phyloP scores from a whole-genome alignment of 2,888 invertebrate species.

The Monochamus alternatus region DNA sequence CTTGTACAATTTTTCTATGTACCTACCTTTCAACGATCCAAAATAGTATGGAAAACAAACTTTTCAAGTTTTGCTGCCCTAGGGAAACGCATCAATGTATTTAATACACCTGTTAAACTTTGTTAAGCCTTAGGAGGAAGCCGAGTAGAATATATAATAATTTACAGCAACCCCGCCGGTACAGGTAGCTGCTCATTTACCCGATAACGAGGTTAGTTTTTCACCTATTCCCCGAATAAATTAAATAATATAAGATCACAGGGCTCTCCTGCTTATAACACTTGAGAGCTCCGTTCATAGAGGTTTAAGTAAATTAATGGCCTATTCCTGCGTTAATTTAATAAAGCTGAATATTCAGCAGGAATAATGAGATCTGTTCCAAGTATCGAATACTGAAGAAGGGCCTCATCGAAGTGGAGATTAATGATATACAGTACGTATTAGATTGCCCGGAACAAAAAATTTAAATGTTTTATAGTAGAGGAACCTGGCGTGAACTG shows the following conservation, averaged over 20 bases:
- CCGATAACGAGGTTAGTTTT: slow-evolving; percentile 11
- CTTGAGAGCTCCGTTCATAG: slow-evolving; percentile 14
- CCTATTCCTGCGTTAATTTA: slow-evolving; percentile 30
- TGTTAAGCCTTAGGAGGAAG: slow-evolving; percentile 6
- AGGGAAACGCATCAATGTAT: slow-evolving; percentile 60
- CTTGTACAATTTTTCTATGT: too few relatives aligned
- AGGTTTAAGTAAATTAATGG: slow-evolving; percentile 32
- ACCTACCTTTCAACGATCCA: too few relatives aligned
- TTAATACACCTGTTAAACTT: slow-evolving; percentile 62
- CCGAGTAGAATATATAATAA: slow-evolving; percentile 2
- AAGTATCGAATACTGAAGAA: not conserved
- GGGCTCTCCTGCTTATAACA: not conserved
- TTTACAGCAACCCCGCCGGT: not conserved
- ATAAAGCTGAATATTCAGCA: slow-evolving; percentile 28
- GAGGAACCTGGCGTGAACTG: too few relatives aligned
- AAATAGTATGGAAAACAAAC: not conserved
- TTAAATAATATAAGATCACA: slow-evolving; percentile 17
- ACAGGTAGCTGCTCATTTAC: slow-evolving; percentile 3
- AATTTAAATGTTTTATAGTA: too few relatives aligned
- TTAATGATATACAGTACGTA: too few relatives aligned
- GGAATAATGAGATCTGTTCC: slow-evolving; percentile 21
- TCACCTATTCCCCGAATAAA: slow-evolving; percentile 1
- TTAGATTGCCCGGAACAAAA: too few relatives aligned
- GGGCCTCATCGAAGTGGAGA: not conserved
- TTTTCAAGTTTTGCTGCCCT: not conserved